phyloP scores from a whole-genome alignment of 2,888 invertebrate genomes.

The Melanophora roralis region DNA sequence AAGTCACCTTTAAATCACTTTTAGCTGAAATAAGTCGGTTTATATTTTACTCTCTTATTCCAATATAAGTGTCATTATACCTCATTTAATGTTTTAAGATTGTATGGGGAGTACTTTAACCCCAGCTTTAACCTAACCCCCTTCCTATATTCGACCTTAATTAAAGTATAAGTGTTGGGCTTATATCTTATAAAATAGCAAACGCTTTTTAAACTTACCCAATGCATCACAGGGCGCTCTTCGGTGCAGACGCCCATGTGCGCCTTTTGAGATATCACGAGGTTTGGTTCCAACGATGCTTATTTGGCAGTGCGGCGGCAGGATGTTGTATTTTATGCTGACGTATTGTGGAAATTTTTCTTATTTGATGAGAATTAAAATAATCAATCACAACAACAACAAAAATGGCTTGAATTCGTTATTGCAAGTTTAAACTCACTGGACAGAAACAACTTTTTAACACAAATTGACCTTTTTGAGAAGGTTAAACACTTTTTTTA shows the following conservation, averaged over 20 bases:
- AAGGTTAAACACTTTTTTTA: not conserved
- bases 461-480: not conserved
- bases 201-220: slow-evolving; percentile 81
- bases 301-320: slow-evolving; percentile 64
- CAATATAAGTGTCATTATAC: too few species aligned
- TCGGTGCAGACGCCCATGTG: slow-evolving; percentile 96
- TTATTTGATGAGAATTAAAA: slow-evolving; percentile 5
- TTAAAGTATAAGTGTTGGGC: too few species aligned
- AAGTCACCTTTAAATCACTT: too few species aligned
- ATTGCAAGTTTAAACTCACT: not conserved
- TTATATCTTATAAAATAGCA: too few species aligned
- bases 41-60: too few species aligned
- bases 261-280: slow-evolving; percentile 78
- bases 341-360: slow-evolving; percentile 51
- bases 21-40: too few species aligned
- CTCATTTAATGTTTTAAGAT: too few species aligned
- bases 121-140: too few species aligned
- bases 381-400: not conserved
- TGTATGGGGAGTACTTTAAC: too few species aligned
- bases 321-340: slow-evolving; percentile 59
- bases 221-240: slow-evolving; percentile 92
- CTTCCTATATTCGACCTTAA: too few species aligned
- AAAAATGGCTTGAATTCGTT: slow-evolving; percentile 4
- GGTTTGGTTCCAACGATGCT: slow-evolving; percentile 77
- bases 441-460: not conserved